Conservation (phyloP, 2,797 vertebrate genomes). For the Manis javanica region DNA sequence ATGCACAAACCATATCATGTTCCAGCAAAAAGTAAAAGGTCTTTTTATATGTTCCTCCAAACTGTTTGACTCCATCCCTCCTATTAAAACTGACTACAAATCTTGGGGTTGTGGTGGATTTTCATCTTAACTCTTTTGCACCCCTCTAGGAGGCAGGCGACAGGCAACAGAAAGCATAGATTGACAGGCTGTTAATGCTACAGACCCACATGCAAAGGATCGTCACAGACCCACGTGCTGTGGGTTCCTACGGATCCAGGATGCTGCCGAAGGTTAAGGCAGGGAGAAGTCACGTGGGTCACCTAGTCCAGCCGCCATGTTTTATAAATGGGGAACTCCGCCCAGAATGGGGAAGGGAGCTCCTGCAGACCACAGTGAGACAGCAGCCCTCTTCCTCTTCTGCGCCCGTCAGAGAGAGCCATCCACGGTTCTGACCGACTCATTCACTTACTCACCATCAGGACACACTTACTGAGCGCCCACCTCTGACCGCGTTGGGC, state of each 20-base stretch:
- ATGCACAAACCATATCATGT: constrained; percentile 95
- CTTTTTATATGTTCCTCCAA: constrained; percentile 90
- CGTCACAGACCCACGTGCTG: too few relatives aligned
- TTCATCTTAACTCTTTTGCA: background rate
- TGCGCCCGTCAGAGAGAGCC: background rate
- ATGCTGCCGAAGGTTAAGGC: background rate
- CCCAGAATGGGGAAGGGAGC: background rate
- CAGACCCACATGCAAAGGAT: too few relatives aligned
- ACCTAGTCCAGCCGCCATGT: background rate
- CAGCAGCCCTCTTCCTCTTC: background rate
- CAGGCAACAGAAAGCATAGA: background rate
- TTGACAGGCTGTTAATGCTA: background rate
- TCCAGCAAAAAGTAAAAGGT: constrained; percentile 92
- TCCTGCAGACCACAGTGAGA: rapidly evolving
- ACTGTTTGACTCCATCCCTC: constrained; percentile 76
- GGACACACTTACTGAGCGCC: background rate
- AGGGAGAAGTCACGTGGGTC: background rate
- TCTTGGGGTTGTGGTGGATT: background rate
- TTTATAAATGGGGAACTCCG: background rate
- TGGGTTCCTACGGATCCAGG: background rate
- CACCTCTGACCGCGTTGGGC: background rate
- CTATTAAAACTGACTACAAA: constrained; percentile 71
- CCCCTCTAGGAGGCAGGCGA: background rate
- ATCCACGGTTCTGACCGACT: background rate
- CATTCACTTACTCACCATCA: background rate